Base-by-base conservation (phyloP, 1,140 invertebrate genomes). In the Sinonovacula constricta region DNA sequence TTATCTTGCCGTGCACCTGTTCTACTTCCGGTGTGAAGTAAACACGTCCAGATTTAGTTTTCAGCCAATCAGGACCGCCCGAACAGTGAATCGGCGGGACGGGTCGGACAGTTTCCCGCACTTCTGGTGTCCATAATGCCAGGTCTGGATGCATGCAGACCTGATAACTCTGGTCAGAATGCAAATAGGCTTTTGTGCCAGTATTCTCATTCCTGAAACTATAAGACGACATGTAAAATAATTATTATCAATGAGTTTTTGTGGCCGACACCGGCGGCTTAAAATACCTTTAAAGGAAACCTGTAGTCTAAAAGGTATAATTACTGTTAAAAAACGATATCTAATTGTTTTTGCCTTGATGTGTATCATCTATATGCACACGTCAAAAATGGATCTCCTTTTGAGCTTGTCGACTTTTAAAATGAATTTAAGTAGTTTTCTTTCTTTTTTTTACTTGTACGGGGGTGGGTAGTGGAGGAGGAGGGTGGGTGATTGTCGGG, bases 31-130 rank as follows among this genome's bases (percentile, higher is more conserved):
- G 36, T 0, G 84, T 81, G 22, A 87, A 85, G 15, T 76, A 78
- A 33, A 87, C 83, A 2, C 81, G 83, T 34, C 88, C 88, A 68
- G 85, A 86, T 24, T 68, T 70, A 0, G 85, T 81, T 26, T 82
- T 69, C 10, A 89, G 72, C 88, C 88, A 89, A 66, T 89, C 72
- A 12, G 80, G 71, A 66, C 93, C 92, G 12, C 93, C 92, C 12
- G 88, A 87, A 85, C 95, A 96, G 39, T 10, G 7, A 18, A 18
- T 7, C 18, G 7, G 7, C 18, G 39, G 39, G 7, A 45, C 39
- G 18, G 39, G 39, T 18, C 18, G 39, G 7, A 45, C 7, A 45
- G 39, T 45, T 18, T 45, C 18, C 18, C 39, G 7, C 18, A 45
- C 7, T 10, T 10, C 7, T 45, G 39, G 39, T 7, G 39, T 45